These are phyloP conservation scores for Theristicus caerulescens DNA, from an alignment of 2,113 vertebrate species.

Conservation along the genomic window DNA sequence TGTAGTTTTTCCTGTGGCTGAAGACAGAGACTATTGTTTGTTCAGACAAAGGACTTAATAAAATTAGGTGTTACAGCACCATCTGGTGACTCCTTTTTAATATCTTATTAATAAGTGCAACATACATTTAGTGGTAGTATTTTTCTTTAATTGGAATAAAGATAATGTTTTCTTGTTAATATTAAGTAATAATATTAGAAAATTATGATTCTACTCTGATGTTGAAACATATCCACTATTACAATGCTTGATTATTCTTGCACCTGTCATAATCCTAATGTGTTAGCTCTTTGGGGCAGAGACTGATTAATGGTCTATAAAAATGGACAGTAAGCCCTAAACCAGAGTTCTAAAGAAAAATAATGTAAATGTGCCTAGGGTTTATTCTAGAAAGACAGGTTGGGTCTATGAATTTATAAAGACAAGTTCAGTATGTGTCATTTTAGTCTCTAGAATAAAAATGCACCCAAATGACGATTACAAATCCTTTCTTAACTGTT, in stretches of 20 bases:
- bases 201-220: neutral
- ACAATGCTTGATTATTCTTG: neutral
- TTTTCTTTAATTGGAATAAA: neutral
- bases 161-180: neutral
- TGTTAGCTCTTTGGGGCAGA: neutral
- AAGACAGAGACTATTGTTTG: constrained; percentile 10
- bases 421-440: neutral
- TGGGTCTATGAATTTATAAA: neutral
- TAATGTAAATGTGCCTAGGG: neutral
- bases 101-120: constrained; percentile 34
- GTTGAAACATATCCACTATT: neutral
- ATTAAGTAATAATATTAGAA: neutral
- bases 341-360: neutral
- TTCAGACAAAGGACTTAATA: constrained; percentile 45
- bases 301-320: neutral
- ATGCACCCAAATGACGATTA: neutral
- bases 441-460: neutral
- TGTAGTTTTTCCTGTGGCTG: neutral
- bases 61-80: constrained; percentile 68
- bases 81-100: constrained; percentile 61
- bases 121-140: neutral
- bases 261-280: neutral
- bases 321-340: neutral
- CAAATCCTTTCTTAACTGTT: neutral
- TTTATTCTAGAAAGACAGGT: neutral